Conservation (phyloP, 2,888 invertebrate genomes). For the Laspeyria flexula region DNA sequence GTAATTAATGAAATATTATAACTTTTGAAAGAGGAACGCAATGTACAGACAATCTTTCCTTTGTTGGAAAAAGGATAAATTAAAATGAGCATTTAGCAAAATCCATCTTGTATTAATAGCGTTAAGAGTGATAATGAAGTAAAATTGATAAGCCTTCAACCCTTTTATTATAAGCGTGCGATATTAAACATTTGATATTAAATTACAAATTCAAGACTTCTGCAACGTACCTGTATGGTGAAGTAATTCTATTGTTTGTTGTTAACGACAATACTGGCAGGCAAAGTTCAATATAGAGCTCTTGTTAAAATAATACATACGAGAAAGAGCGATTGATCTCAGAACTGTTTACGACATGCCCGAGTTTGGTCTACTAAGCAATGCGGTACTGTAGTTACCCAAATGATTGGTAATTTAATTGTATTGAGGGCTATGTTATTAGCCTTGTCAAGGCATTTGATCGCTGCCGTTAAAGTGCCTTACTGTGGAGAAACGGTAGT, state of each 20-base stretch:
- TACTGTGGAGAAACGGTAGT: slow-evolving; percentile 23
- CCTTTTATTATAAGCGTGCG: no score
- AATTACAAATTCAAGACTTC: slow-evolving; percentile 7
- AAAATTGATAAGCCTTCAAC: no score
- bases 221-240: neutral
- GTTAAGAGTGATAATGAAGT: no score
- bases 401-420: slow-evolving; percentile 49
- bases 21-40: no score
- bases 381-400: slow-evolving; percentile 28
- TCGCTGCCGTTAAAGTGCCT: slow-evolving; percentile 14
- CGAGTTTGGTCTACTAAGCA: slow-evolving; percentile 35
- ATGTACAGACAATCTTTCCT: no score
- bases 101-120: no score
- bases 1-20: no score
- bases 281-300: slow-evolving; percentile 36
- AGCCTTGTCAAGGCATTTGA: slow-evolving; percentile 18
- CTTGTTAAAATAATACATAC: slow-evolving; percentile 46
- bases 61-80: no score
- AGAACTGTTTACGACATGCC: slow-evolving; percentile 39
- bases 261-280: slow-evolving; percentile 28
- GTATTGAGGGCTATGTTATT: slow-evolving; percentile 29
- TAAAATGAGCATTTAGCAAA: no score
- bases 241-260: slow-evolving; percentile 24
- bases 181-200: no score
- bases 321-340: slow-evolving; percentile 45